Evolutionary conservation across 1,140 invertebrate genomes (phyloP), one percentile per base, ranked within the genome.

Genomic region (Nylanderia fulva): DNA sequence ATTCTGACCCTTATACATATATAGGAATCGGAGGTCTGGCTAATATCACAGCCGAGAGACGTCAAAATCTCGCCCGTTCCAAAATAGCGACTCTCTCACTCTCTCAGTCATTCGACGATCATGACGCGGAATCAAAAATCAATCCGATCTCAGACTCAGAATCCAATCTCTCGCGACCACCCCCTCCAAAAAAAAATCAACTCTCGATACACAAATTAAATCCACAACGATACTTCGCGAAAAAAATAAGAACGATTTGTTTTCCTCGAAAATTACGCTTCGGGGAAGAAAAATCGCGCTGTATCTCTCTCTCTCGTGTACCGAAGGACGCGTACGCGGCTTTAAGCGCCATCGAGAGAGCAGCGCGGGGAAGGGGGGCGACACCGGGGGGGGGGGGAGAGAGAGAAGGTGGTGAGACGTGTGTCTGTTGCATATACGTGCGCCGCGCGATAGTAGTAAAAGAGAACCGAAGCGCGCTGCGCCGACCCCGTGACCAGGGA

Each of bases 241-340:
- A 15, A 21, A 45, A 68, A 68, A 52, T 39, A 68, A 52, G 42
- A 52, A 66, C n/a, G n/a, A n/a, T n/a, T 68, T 24, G 39, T 68
- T 33, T 61, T 15, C 27, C 24, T n/a, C 7, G 29, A 48, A 42
- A 9, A 18, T 21, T 21, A 27, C 39, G 42, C 42, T 76, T 71
- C 15, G 48, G 48, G 56, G 69, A 88, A 88, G 69, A 88, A 88
- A 88, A 88, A 85, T 88, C 69, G 69, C 56, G 42, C 52, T 82
- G 52, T 88, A 85, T 75, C 1, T 33, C 29, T 33, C 29, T 85
- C 76, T 68, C 27, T 39, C 18, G 63, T 45, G 72, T 74, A 79
- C 54, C 84, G 85, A 86, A 89, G 79, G 88, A 89, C 85, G 88
- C 80, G 84, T 82, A 88, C 71, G 29, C 45, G 79, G 74, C 77